Evolutionary conservation across 2,888 invertebrate species (phyloP), one percentile per base, ranked within the genome.

Genomic region (Glaucopsyche alexis): DNA sequence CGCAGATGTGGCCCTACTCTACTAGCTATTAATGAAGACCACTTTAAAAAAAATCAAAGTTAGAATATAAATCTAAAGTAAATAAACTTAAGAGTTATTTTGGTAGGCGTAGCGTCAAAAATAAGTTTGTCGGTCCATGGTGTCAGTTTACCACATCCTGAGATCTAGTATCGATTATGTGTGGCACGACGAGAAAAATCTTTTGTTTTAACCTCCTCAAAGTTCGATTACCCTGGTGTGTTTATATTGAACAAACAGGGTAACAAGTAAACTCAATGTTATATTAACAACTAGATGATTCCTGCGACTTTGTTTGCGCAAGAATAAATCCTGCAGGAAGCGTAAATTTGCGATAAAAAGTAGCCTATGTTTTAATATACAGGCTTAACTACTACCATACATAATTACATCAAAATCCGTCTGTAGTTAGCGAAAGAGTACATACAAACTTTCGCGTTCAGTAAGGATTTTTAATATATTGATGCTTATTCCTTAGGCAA

Each of bases 1-100:
- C 74, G 74, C 78, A 78, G 77, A 77, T 78, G 78, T 73, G 71
- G 65, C 71, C 72, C 60, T 47, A 69, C 49, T 69, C 60, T 47
- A 69, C 49, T 69, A 69, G 69, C 49, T 45, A 69, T 69, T 69
- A 69, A 14, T 49, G 19, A 49, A 14, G 16, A 69, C 49, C 19
- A 38, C 7, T 6, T 19, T 45, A 16, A 69, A 19, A 47, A 6
- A 13, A 11, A 60, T 19, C 1, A 13, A 38, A 7, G 11, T 29
- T 55, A 5, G 5, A 55, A 55, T 16, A 29, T 11, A 1, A 60
- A 13, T 13, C 29, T 29, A 29, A 38, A 29, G 0, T 0, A 2
- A 7, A 7, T 60, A 11, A 29, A 55, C 29, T 29, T 60, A 60
- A 38, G 60, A 38, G 14, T 13, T 13, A 9, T 4, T 29, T 60